Evolutionary conservation across 2,797 vertebrate species (phyloP).

Genomic region (Eurystomus glaucurus): DNA sequence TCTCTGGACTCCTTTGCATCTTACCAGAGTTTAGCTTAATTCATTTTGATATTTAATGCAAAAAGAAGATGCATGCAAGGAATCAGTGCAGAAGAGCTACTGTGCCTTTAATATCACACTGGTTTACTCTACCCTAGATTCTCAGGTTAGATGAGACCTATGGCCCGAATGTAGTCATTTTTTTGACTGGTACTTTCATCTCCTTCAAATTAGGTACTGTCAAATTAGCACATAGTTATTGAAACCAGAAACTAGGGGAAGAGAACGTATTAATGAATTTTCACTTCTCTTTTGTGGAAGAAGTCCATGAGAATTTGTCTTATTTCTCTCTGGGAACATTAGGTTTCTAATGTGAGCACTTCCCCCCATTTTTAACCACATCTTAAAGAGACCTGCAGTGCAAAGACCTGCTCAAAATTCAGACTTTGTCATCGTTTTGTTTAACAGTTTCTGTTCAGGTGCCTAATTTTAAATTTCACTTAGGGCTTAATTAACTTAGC

Average conservation of each 20-base stretch:
- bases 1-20: background rate
- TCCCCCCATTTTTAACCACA: rapidly evolving
- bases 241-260: background rate
- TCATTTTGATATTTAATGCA: background rate
- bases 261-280: background rate
- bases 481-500: background rate
- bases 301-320: background rate
- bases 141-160: background rate
- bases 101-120: background rate
- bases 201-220: background rate
- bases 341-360: background rate
- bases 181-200: background rate
- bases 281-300: background rate
- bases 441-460: background rate
- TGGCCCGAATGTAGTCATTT: rapidly evolving
- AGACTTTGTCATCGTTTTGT: background rate
- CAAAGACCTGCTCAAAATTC: background rate
- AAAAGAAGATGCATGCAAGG: background rate
- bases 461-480: background rate
- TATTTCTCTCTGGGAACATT: background rate
- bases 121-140: background rate
- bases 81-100: background rate
- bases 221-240: background rate
- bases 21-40: background rate
- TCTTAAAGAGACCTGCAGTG: background rate